Conservation (phyloP, 2,797 vertebrate genomes). For the Setipinna tenuifilis region DNA sequence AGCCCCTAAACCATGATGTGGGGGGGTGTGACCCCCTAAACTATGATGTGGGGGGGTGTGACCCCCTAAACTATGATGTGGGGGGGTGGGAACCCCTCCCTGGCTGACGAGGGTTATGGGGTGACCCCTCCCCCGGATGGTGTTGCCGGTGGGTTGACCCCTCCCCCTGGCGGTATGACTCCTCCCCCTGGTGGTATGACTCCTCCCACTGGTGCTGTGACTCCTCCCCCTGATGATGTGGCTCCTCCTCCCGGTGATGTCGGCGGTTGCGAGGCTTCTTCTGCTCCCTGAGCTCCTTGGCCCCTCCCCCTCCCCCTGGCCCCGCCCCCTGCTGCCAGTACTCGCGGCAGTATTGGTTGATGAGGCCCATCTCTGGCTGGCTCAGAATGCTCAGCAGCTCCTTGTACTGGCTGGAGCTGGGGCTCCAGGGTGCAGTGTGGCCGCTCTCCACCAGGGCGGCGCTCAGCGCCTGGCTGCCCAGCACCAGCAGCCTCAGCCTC, state of each 20-base stretch:
- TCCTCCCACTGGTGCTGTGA: too few species aligned
- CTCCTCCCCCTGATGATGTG: background rate
- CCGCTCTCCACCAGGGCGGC: constrained; percentile 76
- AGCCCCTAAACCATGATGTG: background rate
- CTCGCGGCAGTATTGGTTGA: constrained; percentile 98
- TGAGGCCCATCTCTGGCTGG: constrained; percentile 95
- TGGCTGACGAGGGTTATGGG: too few species aligned
- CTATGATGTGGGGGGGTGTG: background rate
- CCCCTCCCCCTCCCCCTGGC: constrained; percentile 77
- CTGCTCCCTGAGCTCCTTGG: constrained; percentile 91
- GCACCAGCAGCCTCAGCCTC: constrained; percentile 88
- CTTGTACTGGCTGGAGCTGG: constrained; percentile 82
- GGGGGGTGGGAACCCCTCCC: background rate
- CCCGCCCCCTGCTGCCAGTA: constrained; percentile 89
- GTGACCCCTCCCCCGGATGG: too few species aligned
- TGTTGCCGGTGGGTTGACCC: too few species aligned
- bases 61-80: background rate
- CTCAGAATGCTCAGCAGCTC: constrained; percentile 94
- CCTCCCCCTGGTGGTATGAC: too few species aligned
- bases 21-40: background rate
- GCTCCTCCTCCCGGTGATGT: constrained; percentile 75
- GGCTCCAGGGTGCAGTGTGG: constrained; percentile 70
- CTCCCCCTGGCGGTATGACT: too few species aligned
- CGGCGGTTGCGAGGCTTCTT: constrained; percentile 95
- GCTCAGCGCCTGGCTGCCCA: constrained; percentile 86